Conservation (phyloP, 2,113 vertebrate species). For the Macaca mulatta region DNA sequence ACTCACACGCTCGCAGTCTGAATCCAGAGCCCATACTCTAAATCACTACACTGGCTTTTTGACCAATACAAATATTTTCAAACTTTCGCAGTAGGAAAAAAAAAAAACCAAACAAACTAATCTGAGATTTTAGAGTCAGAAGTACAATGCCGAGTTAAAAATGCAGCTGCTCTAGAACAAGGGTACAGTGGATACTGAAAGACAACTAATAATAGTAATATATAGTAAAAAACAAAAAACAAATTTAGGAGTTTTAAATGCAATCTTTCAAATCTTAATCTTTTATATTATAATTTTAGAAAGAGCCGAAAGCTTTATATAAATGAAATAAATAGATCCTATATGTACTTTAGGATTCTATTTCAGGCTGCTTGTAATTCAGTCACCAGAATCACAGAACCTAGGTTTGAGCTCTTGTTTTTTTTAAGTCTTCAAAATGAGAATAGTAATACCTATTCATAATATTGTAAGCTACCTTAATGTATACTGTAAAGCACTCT, state of each 20-base stretch:
- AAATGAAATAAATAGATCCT: background rate
- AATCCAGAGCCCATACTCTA: background rate
- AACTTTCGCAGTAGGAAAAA: background rate
- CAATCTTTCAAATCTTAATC: background rate
- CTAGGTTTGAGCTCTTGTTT: background rate
- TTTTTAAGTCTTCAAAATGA: background rate
- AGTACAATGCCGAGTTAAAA: background rate
- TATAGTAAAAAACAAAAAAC: background rate
- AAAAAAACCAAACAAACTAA: background rate
- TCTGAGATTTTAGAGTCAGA: background rate
- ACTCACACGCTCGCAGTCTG: background rate
- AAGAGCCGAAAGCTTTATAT: background rate
- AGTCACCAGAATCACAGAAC: background rate
- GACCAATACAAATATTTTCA: background rate
- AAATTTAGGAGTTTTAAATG: background rate
- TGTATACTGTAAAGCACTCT: background rate
- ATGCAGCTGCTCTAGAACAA: background rate
- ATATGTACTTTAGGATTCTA: background rate
- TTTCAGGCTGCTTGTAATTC: background rate
- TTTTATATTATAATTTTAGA: slow-evolving; percentile 9
- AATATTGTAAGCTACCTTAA: background rate
- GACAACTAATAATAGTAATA: background rate
- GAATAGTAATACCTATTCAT: background rate
- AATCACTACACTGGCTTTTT: background rate
- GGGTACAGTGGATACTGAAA: background rate